Evolutionary conservation across 2,888 invertebrate species (phyloP), one percentile per base, ranked within the genome.

Genomic region (Lingula anatina): DNA sequence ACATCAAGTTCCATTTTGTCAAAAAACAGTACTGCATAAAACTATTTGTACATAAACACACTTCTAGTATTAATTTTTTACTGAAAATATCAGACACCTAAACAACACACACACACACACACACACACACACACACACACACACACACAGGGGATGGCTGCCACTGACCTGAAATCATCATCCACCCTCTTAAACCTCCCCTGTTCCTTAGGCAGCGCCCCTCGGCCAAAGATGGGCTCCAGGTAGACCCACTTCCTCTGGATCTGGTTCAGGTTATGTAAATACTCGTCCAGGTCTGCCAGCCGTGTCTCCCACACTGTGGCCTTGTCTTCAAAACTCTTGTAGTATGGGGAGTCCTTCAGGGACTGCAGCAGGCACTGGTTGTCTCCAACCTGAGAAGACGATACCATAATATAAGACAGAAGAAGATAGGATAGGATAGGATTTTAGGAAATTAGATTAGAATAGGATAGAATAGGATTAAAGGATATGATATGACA

Each of bases 171-270:
- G 74, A 90, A 93, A 65, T 92, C 92, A 66, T 87, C 86, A 75
- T 94, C 90, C 15, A 93, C 86, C 62, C 89, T 83, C 46, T 87
- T 85, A 75, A 96, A 95, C 36, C 88, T 75, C 0, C 82, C 80
- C 62, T 85, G 85, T 68, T 90, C 89, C 54, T 86, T 83, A 31
- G 85, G 85, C 47, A 90, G 74, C 1, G 88, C 86, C 7, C 88
- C 89, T 47, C 85, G 83, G 1, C 85, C 85, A 71, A 96, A 90
- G 53, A 99, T 95, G 0, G 99, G 99, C 75, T 99, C 99, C 64
- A 99, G 80, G 76, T 99, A 99, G 35, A 97, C 84, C 96, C 96
- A 99, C 71, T 92, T 93, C 62, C 90, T 80, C 74, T 93, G 93
- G 18, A 92, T 85, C 64, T 86, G 85, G 61, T 86, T 87, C 44